These are phyloP conservation scores for Mnemiopsis leidyi DNA, from an alignment of 37 sponge, comb jelly and placozoan genomes.

Conservation along the genomic window DNA sequence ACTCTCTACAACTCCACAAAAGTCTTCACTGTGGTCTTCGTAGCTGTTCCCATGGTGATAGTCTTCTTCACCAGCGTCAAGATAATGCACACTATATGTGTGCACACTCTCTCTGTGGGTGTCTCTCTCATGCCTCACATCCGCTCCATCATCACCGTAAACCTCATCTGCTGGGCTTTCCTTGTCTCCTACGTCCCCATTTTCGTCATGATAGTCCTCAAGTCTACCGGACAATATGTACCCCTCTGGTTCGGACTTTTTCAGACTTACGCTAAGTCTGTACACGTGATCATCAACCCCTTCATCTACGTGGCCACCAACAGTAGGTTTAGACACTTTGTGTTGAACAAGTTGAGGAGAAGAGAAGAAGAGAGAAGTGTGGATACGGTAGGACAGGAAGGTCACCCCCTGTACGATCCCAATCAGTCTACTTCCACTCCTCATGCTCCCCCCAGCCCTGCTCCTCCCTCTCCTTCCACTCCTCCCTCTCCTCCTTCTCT, in stretches of 20 bases:
- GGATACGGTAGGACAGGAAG: neutral
- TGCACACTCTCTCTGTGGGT: neutral
- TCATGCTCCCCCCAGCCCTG: neutral
- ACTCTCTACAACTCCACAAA: slow-evolving; percentile 7
- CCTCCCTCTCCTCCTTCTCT: no score
- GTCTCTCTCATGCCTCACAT: slow-evolving; percentile 58
- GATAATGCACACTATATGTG: slow-evolving; percentile 16
- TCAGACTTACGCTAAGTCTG: slow-evolving; percentile 28
- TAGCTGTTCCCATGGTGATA: slow-evolving; percentile 41
- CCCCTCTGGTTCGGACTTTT: slow-evolving; percentile 58
- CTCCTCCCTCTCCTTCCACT: neutral
- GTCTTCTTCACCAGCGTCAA: slow-evolving; percentile 42
- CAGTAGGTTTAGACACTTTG: slow-evolving; percentile 1
- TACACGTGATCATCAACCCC: slow-evolving; percentile 62
- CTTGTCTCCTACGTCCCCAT: slow-evolving; percentile 24
- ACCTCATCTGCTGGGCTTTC: slow-evolving; percentile 65
- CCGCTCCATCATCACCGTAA: slow-evolving; percentile 38
- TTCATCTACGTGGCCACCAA: slow-evolving; percentile 56
- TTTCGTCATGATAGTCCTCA: slow-evolving; percentile 42
- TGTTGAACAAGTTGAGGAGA: neutral
- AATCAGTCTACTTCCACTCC: neutral
- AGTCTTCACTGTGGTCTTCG: slow-evolving; percentile 37
- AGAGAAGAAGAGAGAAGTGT: neutral
- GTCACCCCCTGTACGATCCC: neutral
- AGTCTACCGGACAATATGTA: neutral